Evolutionary conservation across 2,888 invertebrate genomes (phyloP).

Genomic region (Mesochorus sp.): DNA sequence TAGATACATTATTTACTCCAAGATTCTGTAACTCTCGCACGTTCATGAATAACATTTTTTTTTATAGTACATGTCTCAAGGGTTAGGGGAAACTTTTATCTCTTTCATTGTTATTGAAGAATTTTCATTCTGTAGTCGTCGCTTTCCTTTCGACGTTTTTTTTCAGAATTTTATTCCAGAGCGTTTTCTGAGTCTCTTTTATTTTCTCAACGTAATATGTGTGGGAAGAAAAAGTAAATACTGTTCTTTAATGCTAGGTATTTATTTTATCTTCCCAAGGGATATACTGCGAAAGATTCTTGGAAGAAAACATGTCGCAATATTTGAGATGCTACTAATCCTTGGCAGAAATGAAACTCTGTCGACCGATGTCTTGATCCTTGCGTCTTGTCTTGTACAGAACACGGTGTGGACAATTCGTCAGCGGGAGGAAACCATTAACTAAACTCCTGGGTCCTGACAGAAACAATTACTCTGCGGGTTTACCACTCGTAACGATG

Average conservation of each 20-base stretch:
- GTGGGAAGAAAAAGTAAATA: neutral
- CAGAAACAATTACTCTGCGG: conserved; percentile 19
- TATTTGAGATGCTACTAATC: conserved; percentile 31
- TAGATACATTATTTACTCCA: neutral
- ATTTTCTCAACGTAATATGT: neutral
- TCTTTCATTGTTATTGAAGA: neutral
- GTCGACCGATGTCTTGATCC: neutral
- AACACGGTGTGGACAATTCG: conserved; percentile 10
- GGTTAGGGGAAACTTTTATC: neutral
- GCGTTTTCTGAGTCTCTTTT: neutral
- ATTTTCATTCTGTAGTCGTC: neutral
- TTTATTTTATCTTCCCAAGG: neutral
- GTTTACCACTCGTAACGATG: neutral
- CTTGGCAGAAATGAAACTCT: conserved; percentile 18
- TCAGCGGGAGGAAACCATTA: conserved; percentile 32
- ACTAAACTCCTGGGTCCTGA: conserved; percentile 31
- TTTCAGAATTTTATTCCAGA: neutral
- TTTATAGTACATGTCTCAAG: neutral
- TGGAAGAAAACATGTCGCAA: neutral
- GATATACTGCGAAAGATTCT: neutral
- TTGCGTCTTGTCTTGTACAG: neutral
- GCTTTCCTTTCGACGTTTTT: neutral
- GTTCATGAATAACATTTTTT: neutral
- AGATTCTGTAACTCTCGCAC: neutral
- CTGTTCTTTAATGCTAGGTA: conserved; percentile 3